Percentiles rank a stretch among this genome's conserved stretches.
These are phyloP conservation scores for Hydrolagus colliei DNA, from an alignment of 2,797 vertebrate genomes.

Conservation along the genomic window DNA sequence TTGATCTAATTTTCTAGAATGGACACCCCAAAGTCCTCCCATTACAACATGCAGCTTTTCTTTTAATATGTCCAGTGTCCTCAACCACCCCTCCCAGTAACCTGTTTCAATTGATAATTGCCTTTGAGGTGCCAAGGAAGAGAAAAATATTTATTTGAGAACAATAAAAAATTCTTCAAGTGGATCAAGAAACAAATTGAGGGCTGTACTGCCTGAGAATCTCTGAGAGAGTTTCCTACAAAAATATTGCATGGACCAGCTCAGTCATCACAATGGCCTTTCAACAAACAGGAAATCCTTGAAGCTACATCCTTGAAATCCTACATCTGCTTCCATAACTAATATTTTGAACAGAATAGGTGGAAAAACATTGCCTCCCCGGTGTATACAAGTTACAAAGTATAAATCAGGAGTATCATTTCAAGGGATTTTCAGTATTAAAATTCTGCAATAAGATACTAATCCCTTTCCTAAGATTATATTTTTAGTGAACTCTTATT, in stretches of 20 bases:
- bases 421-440: not conserved
- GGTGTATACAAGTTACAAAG: not conserved
- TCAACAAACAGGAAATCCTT: not conserved
- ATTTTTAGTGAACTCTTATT: no score
- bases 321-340: not conserved
- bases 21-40: no score
- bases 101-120: no score
- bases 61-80: no score
- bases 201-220: not conserved
- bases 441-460: not conserved
- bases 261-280: not conserved
- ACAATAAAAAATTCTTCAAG: no score
- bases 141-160: no score
- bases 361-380: not conserved
- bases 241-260: not conserved
- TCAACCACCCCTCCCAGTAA: no score
- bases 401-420: not conserved
- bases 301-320: not conserved
- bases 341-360: not conserved
- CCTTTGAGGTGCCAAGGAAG: no score
- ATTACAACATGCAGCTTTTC: no score
- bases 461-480: no score
- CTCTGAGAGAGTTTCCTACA: not conserved
- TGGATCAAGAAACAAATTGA: no score
- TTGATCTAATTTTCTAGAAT: no score